Evolutionary conservation across 2,888 invertebrate genomes (phyloP), one percentile per base, ranked within the genome.

Genomic region (Pheosia tremula): DNA sequence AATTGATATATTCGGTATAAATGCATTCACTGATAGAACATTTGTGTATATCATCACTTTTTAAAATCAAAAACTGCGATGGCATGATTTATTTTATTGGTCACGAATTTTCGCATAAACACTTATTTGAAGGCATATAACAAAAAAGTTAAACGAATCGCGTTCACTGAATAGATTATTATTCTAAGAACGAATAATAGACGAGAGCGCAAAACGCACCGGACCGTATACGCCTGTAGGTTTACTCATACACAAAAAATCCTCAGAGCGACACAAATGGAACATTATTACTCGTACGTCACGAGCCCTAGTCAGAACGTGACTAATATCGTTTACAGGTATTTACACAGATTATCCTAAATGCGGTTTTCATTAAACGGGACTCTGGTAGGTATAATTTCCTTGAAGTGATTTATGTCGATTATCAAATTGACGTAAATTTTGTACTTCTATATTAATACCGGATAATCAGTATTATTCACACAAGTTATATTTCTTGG

Each of bases 251-350:
- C 54, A 54, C 50, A 61, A 63, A 68, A 68, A 64, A 41, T 59
- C 62, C 63, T 58, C 59, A 64, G 61, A 64, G 58, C 43, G 64
- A 60, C 56, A 47, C 45, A 61, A 53, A 64, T 63, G 57, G n/a
- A 36, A 56, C 62, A 62, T 65, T 64, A 66, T 60, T 65, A 65
- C 56, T 54, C 57, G 56, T 55, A 67, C 65, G 65, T 73, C 63
- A 71, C 58, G 9, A 54, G 8, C 37, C 57, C 11, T 61, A 67
- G 54, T 60, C 43, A 37, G 57, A 62, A 70, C 6, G 57, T 69
- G 63, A 67, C 57, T 71, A 59, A 74, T n/a, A 47, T 58, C 9
- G 11, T 61, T 56, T 45, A 57, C 43, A 57, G 53, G 58, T 59
- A 59, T 59, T 59, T 13, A 56, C 57, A 36, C 39, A 7, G 52